phyloP scores from a whole-genome alignment of 2,888 invertebrate genomes.

The Axea sp. region DNA sequence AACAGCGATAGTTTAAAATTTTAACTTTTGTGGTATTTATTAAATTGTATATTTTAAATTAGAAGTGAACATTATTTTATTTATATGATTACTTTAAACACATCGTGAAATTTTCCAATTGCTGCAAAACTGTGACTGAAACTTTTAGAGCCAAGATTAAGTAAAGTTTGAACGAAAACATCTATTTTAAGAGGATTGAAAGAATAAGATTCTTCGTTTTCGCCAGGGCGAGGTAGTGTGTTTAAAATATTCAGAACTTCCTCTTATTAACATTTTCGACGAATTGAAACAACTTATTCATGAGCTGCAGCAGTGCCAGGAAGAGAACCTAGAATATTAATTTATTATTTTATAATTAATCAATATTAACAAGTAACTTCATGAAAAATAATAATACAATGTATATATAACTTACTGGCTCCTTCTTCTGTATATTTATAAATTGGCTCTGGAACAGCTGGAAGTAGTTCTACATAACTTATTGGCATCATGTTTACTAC shows the following conservation, averaged over 20 bases:
- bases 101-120: conserved; percentile 97
- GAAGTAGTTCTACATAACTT: conserved; percentile 90
- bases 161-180: conserved; percentile 96
- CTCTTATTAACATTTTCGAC: conserved; percentile 93
- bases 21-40: too few relatives aligned
- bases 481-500: conserved; percentile 96
- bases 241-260: conserved; percentile 93
- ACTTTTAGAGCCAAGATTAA: conserved; percentile 96
- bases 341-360: too few relatives aligned
- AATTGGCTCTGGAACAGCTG: conserved; percentile 90
- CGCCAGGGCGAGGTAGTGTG: conserved; percentile 90
- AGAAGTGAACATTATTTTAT: too few relatives aligned
- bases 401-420: too few relatives aligned
- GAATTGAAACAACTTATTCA: conserved; percentile 91
- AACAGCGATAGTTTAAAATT: not conserved
- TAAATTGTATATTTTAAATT: too few relatives aligned
- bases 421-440: conserved; percentile 96
- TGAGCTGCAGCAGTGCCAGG: conserved; percentile 92
- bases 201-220: conserved; percentile 86
- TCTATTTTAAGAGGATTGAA: conserved; percentile 97
- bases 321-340: conserved; percentile 84
- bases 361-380: too few relatives aligned
- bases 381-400: too few relatives aligned
- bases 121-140: conserved; percentile 99
- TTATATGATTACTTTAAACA: conserved; percentile 94